phyloP scores from a whole-genome alignment of 2,888 invertebrate species.

The Macropis europaea region DNA sequence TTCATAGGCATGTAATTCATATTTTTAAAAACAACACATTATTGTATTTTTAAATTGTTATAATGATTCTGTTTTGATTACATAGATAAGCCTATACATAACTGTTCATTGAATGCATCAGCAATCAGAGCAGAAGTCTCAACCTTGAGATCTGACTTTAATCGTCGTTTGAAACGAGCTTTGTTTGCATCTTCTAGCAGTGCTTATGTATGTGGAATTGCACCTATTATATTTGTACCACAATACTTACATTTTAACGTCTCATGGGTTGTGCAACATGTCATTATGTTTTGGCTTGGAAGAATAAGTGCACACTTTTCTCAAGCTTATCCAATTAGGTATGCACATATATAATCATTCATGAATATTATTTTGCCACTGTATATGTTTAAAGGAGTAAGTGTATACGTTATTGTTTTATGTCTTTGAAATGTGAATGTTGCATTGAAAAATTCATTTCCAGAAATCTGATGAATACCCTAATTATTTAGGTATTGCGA shows the following conservation, averaged over 20 bases:
- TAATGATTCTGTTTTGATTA: conserved; percentile 42
- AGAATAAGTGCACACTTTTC: conserved; percentile 83
- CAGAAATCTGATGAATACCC: conserved; percentile 32
- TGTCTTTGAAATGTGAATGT: conserved; percentile 4
- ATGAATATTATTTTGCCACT: background rate
- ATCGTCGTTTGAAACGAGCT: conserved; percentile 92
- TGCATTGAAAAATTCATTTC: conserved; percentile 27
- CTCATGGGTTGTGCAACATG: conserved; percentile 91
- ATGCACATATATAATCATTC: conserved; percentile 26
- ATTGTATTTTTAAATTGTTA: conserved; percentile 17
- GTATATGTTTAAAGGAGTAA: background rate
- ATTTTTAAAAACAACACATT: background rate
- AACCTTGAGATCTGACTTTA: conserved; percentile 91
- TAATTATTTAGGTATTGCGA: conserved; percentile 86
- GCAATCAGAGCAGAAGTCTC: conserved; percentile 93
- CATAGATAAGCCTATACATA: conserved; percentile 86
- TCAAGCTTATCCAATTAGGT: conserved; percentile 83
- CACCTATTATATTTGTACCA: conserved; percentile 77
- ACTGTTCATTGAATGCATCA: conserved; percentile 87
- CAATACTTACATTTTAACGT: conserved; percentile 88
- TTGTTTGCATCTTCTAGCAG: conserved; percentile 80
- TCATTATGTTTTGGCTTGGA: conserved; percentile 91
- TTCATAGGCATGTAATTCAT: conserved; percentile 66
- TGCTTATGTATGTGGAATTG: conserved; percentile 76
- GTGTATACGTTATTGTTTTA: background rate